These are phyloP conservation scores for Oopsacas minuta DNA, from an alignment of 37 sponge, comb jelly and placozoan species.

Conservation along the genomic window DNA sequence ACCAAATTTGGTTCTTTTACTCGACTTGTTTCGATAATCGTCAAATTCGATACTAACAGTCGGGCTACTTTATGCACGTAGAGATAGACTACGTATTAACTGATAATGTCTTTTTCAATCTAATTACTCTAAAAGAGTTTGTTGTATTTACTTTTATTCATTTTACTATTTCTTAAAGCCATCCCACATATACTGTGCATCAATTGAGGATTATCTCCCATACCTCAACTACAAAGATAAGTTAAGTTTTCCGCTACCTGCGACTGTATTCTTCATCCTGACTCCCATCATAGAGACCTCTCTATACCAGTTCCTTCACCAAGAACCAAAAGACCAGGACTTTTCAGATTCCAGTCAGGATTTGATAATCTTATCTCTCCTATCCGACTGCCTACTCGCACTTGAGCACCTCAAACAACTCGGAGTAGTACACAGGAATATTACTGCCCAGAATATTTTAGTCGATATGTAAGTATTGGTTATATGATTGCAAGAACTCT, in stretches of 20 bases:
- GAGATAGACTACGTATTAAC: too few species aligned
- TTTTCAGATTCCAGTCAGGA: background rate
- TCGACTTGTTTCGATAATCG: too few species aligned
- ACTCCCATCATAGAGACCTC: background rate
- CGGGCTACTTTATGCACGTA: too few species aligned
- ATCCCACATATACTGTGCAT: background rate
- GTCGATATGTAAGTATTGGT: background rate
- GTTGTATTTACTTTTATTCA: too few species aligned
- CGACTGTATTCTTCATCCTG: background rate
- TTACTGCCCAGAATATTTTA: background rate
- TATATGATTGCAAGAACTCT: too few species aligned
- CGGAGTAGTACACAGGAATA: background rate
- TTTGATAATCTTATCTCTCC: background rate
- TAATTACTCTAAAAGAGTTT: too few species aligned
- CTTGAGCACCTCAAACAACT: slow-evolving; percentile 1
- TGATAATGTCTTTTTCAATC: too few species aligned
- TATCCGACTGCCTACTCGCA: background rate
- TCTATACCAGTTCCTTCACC: background rate
- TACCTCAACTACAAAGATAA: background rate
- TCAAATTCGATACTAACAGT: too few species aligned
- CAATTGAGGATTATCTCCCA: background rate
- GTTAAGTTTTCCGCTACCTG: background rate
- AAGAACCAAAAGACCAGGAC: background rate
- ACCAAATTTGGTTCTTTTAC: too few species aligned
- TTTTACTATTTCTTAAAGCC: too few species aligned